Evolutionary conservation across 2,113 vertebrate genomes (phyloP), one percentile per base, ranked within the genome.

Genomic region (Dendropsophus ebraccatus): DNA sequence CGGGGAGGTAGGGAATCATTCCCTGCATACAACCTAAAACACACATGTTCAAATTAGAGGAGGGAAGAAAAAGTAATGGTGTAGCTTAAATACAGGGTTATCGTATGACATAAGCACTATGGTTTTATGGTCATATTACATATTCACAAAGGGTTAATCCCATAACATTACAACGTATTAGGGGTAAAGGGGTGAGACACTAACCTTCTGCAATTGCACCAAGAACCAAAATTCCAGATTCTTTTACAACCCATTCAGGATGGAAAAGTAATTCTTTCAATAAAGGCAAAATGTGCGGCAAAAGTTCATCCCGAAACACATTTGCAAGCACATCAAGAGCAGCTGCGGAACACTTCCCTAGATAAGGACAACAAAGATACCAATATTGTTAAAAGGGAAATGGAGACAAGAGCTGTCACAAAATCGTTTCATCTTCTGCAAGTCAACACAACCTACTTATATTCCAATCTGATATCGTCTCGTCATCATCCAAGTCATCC

Each of bases 391-490:
- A 32, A 60, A 65, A 65, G 7, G 14, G 30, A 11, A 16, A 19
- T 35, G 5, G 1, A 30, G 12, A 65, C 8, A n/a, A 58, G 54
- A 58, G 5, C 19, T 58, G 1, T 58, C 0, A 58, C 14, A 2
- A 50, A 50, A 14, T 50, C 8, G 4, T 50, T 50, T 11, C 12
- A 50, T 50, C 12, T 50, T 50, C 23, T 19, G 3, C 17, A 45
- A 16, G 19, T 28, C 56, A 5, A n/a, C 19, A 10, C 5, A 10
- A 73, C 97, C 91, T 94, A 99, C 97, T 96, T 90, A 99, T 92
- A 93, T 99, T 99, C 97, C 97, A 99, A 90, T 99, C 97, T 85
- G 97, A 99, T 92, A 99, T 96, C 12, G 97, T 96, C 65, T 98
- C 97, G 37, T 99, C 97, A 67, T 98, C 93, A 41, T 41, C 41